Percentiles rank a stretch among this genome's conserved stretches.
These are phyloP conservation scores for Meloidogyne floridensis DNA, from an alignment of 1,140 invertebrate genomes.

Conservation along the genomic window DNA sequence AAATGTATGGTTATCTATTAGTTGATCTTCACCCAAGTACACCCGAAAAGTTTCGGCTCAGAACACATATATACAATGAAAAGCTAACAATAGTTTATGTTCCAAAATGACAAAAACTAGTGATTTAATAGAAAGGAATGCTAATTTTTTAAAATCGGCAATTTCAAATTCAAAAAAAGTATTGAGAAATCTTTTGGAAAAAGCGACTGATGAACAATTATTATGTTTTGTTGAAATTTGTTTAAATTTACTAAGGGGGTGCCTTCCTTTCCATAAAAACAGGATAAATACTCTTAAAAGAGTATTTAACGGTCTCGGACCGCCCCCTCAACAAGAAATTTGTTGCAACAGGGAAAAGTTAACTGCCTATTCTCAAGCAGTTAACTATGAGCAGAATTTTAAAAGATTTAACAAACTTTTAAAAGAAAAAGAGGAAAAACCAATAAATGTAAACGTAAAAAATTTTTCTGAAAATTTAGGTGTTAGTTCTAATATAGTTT, in stretches of 20 bases:
- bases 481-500: too few relatives aligned
- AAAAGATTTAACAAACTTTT: too few relatives aligned
- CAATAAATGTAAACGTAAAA: too few relatives aligned
- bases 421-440: too few relatives aligned
- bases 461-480: too few relatives aligned
- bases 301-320: slow-evolving; percentile 26
- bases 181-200: neutral
- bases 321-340: neutral
- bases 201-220: slow-evolving; percentile 27
- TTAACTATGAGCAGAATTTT: too few relatives aligned
- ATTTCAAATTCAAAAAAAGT: neutral
- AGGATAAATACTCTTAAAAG: neutral
- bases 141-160: slow-evolving; percentile 7
- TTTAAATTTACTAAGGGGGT: slow-evolving; percentile 32
- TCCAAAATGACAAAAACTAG: slow-evolving; percentile 13
- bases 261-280: slow-evolving; percentile 20
- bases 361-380: too few relatives aligned
- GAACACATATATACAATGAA: neutral
- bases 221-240: neutral
- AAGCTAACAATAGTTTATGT: neutral
- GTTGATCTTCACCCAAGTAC: too few relatives aligned
- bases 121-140: neutral
- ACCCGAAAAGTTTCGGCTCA: too few relatives aligned
- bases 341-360: neutral
- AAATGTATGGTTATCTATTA: too few relatives aligned